Conservation (phyloP, 2,113 vertebrate species). For the Megatriorchis doriae region DNA sequence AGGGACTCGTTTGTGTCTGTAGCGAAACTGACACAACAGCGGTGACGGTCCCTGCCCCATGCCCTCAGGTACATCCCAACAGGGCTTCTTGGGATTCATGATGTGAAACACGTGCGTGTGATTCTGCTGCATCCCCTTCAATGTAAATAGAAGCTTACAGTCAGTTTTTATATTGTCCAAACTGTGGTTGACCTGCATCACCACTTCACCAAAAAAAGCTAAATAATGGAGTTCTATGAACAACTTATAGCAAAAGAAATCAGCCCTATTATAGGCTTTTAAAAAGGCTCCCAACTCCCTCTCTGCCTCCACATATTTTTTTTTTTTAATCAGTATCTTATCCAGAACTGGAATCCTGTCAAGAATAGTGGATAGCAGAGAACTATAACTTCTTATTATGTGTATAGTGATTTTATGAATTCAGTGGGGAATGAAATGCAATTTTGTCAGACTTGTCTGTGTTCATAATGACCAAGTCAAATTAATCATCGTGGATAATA, state of each 20-base stretch:
- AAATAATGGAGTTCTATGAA: neutral
- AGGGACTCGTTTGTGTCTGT: neutral
- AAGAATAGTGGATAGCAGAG: slow-evolving; percentile 48
- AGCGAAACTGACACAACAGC: neutral
- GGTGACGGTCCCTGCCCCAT: neutral
- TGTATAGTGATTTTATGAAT: slow-evolving; percentile 74
- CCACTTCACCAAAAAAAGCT: neutral
- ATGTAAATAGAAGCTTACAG: neutral
- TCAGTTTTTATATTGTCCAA: neutral
- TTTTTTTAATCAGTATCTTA: slow-evolving; percentile 42
- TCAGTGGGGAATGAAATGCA: slow-evolving; percentile 90
- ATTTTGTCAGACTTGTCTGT: slow-evolving; percentile 91
- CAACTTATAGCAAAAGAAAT: slow-evolving; percentile 47
- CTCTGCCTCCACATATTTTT: neutral
- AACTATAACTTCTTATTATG: slow-evolving; percentile 62
- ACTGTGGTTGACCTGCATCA: neutral
- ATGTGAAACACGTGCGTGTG: rapidly evolving
- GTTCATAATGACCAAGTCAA: slow-evolving; percentile 94
- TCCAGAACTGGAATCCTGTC: slow-evolving; percentile 57
- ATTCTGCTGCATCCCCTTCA: neutral
- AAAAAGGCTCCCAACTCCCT: slow-evolving; percentile 13
- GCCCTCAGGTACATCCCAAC: neutral
- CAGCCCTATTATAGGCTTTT: slow-evolving; percentile 26
- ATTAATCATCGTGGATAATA: slow-evolving; percentile 97
- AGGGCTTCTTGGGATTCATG: neutral